These are phyloP conservation scores for Leptodactylus fuscus DNA, from an alignment of 2,113 vertebrate genomes.

Conservation along the genomic window DNA sequence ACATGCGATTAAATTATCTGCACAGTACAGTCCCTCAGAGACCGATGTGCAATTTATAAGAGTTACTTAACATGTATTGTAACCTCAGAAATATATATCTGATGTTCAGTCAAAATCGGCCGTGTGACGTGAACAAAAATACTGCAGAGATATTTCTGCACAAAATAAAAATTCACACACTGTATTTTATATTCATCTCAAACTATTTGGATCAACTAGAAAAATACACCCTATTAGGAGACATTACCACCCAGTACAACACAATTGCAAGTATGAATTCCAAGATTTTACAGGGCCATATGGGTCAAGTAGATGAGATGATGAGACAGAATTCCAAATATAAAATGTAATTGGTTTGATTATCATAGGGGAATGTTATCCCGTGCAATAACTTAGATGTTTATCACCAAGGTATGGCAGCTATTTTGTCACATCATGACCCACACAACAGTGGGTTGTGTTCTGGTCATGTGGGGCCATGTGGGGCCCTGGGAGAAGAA, in stretches of 20 bases:
- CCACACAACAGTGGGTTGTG: too few species aligned
- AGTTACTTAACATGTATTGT: conserved; percentile 45
- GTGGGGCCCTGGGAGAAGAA: too few species aligned
- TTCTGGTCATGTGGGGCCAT: too few species aligned
- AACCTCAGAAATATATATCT: conserved; percentile 54
- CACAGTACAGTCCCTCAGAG: conserved; percentile 61
- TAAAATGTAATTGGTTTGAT: too few species aligned
- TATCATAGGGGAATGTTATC: too few species aligned
- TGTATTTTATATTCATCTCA: too few species aligned
- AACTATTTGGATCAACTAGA: background rate
- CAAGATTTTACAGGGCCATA: conserved; percentile 59
- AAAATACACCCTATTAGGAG: background rate
- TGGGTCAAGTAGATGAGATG: conserved; percentile 67
- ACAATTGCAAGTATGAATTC: conserved; percentile 56
- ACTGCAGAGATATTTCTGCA: background rate
- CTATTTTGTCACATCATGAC: too few species aligned
- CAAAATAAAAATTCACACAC: conserved; percentile 1
- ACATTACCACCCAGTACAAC: conserved; percentile 49
- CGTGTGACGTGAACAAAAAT: background rate
- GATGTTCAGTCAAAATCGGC: conserved; percentile 34
- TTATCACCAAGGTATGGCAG: too few species aligned
- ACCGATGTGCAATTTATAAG: conserved; percentile 54
- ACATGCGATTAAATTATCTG: conserved; percentile 61
- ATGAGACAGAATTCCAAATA: background rate
- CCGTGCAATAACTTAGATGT: too few species aligned